Base-by-base conservation (phyloP, 2,888 invertebrate species). In the Campoletis raptor region DNA sequence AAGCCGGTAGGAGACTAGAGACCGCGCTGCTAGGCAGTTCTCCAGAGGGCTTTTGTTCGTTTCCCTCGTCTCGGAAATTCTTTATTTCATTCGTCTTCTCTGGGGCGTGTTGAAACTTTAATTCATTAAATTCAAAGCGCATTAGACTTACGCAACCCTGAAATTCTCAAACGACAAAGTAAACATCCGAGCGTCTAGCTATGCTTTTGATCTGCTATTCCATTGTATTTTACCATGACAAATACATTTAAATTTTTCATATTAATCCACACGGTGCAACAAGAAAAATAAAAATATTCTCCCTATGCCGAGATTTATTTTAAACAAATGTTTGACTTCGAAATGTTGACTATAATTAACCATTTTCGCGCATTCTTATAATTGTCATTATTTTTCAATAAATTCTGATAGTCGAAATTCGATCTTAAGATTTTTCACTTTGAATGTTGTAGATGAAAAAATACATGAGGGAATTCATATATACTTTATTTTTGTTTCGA, bases 41-140 rank as follows among this genome's bases (percentile, higher is more conserved):
- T 74, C 54, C 45, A 40, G 81, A 74, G 54, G 57, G 67, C 78
- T 74, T 74, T 81, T 81, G 74, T 81, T 74, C 81, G 57, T 67
- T 74, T 81, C 54, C 30, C 74, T 81, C 81, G 21, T 66, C 73
- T 48, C 73, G 73, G 42, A 73, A 73, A 74, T 74, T 81, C 66
- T 73, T 74, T 64, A 74, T 81, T 66, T 73, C 66, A 73, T 81
- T 81, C 74, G 57, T 67, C 74, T 67, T 66, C 67, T 67, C 74
- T 52, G 67, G 15, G 54, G 66, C 54, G 66, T 67, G 54, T 57
- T 54, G 74, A 52, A 57, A 74, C 67, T 67, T 74, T 74, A 81
- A 67, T 81, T 74, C 74, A 74, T 74, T 81, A 54, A 74, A 79
- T 54, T 81, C 81, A 74, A 74, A 74, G 54, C 54, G 74, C 74